These are phyloP conservation scores for Pseudanteris insignis DNA, from an alignment of 2,888 invertebrate genomes.

Conservation along the genomic window DNA sequence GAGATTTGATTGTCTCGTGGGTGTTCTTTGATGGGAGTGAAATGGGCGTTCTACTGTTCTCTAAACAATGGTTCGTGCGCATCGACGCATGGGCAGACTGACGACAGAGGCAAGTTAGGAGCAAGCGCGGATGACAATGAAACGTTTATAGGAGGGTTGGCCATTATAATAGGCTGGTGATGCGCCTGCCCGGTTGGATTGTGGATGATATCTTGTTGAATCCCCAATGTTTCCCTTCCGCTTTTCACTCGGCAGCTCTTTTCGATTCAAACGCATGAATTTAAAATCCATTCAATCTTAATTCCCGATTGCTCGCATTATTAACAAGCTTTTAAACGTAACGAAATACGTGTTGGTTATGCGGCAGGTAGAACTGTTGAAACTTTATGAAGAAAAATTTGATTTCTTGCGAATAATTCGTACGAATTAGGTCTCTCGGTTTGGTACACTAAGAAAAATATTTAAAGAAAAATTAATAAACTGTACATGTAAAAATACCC, in stretches of 20 bases:
- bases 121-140: slow-evolving; percentile 60
- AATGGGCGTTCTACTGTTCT: slow-evolving; percentile 56
- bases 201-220: slow-evolving; percentile 25
- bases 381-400: too few relatives aligned
- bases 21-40: slow-evolving; percentile 42
- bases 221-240: slow-evolving; percentile 2
- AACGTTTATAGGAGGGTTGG: slow-evolving; percentile 59
- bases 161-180: slow-evolving; percentile 64
- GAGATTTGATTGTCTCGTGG: slow-evolving; percentile 17
- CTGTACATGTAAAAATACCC: too few relatives aligned
- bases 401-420: too few relatives aligned
- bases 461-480: too few relatives aligned
- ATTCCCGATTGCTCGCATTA: too few relatives aligned
- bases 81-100: slow-evolving; percentile 65
- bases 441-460: too few relatives aligned
- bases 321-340: too few relatives aligned
- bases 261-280: background rate
- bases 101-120: slow-evolving; percentile 40
- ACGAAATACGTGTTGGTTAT: too few relatives aligned
- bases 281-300: too few relatives aligned
- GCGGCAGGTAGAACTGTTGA: too few relatives aligned
- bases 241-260: slow-evolving; percentile 3
- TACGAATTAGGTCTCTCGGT: too few relatives aligned
- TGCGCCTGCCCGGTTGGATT: slow-evolving; percentile 64
- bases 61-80: slow-evolving; percentile 63